Percentiles rank a stretch among this genome's conserved stretches.
These are phyloP conservation scores for Eira barbara DNA, from an alignment of 2,113 vertebrate genomes.

Conservation along the genomic window DNA sequence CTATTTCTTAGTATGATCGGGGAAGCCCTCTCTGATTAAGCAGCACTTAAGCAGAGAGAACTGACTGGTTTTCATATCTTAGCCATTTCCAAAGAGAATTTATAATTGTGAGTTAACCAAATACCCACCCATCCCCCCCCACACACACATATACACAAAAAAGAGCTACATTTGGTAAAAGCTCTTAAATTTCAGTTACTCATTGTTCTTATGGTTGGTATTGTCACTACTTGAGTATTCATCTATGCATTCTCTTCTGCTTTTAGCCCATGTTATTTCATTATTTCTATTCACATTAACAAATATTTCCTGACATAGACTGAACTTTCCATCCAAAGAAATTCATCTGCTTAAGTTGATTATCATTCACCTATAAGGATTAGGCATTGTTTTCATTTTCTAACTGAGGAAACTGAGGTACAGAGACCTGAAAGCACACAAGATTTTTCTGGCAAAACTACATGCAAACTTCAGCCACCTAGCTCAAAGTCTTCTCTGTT, in stretches of 20 bases:
- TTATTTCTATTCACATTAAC: conserved; percentile 12
- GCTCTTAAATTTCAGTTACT: background rate
- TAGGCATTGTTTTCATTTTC: background rate
- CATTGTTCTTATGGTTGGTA: background rate
- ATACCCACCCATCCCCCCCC: fast-evolving
- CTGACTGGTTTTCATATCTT: background rate
- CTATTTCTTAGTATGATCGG: background rate
- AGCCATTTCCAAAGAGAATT: background rate
- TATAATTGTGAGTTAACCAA: background rate
- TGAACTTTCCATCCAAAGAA: conserved; percentile 44
- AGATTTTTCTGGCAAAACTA: background rate
- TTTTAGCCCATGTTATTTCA: conserved; percentile 22
- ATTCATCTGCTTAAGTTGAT: background rate
- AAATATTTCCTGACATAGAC: conserved; percentile 44
- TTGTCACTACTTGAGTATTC: background rate
- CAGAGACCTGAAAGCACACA: background rate
- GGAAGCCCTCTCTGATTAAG: background rate
- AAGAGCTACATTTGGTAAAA: background rate
- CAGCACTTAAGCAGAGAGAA: background rate
- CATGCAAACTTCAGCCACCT: background rate
- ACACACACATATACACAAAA: background rate
- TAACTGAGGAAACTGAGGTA: conserved; percentile 1
- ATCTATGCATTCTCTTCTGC: background rate
- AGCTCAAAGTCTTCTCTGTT: background rate
- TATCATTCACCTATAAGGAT: background rate